Base-by-base conservation (phyloP, 92 coral and sea anemone genomes). In the Porites evermanni region DNA sequence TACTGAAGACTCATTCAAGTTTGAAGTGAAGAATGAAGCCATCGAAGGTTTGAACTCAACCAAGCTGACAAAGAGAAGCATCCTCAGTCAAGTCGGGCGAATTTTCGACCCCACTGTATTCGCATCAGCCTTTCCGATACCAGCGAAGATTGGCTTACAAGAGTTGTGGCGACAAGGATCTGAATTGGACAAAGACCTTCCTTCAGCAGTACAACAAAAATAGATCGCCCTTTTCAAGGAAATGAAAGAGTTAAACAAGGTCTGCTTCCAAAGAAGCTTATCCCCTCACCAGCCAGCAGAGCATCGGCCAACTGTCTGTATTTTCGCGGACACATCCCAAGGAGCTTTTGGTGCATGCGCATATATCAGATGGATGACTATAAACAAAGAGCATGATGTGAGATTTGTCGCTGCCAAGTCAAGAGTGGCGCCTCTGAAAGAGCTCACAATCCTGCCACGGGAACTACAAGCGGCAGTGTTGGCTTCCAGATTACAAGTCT, bases 61-160 rank as follows among this genome's bases (percentile, higher is more conserved):
- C 44, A 53, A 61, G 82, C 68, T 81, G 58, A 79, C 94, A 50
- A 79, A 89, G 68, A 70, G 92, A 83, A 54, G 59, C 29, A 70
- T 76, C 60, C 80, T 70, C 26, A 70, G 91, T 76, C 76, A 88
- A 4, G 72, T 88, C 8, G 86, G 83, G 10, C 75, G 79, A 47
- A 82, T 91, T 12, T 91, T 50, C 29, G 94, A 91, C 20, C 94
- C 91, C 19, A 68, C 88, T 75, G 94, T 86, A 17, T 88, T 91
- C 23, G 86, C 91, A 2, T 78, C 89, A 61, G 78, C 94, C 86
- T 23, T 91, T 70, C 84, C 58, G 69, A 17, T 87, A 14, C 56
- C 86, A 75, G 93, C 91, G 16, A 91, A 91, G 85, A 87, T 87
- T 3, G 83, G 80, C 17, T 60, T 91, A 9, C 63, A 58, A 58